Percentiles rank a stretch among this genome's conserved stretches.
Conservation (phyloP, 2,888 invertebrate genomes). For the Caenorhabditis macrosperma region DNA sequence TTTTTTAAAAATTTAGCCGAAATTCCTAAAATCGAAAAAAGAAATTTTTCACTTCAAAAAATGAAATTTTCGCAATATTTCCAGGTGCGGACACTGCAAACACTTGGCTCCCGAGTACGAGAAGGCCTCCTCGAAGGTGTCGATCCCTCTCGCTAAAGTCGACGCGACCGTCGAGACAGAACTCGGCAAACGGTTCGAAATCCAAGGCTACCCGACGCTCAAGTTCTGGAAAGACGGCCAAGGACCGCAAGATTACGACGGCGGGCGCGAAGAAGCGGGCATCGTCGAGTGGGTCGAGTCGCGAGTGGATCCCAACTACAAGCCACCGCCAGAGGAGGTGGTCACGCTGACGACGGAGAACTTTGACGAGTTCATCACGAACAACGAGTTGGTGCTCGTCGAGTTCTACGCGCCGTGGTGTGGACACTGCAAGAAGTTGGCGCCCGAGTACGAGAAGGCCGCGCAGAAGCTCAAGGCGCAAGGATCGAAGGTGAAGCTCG, state of each 20-base stretch:
- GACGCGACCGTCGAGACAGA: constrained; percentile 83
- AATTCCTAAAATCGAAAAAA: too few species aligned
- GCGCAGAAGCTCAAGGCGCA: constrained; percentile 80
- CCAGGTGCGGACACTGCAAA: constrained; percentile 82
- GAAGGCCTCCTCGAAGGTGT: constrained; percentile 81
- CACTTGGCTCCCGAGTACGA: constrained; percentile 82
- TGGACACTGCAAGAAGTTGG: constrained; percentile 82
- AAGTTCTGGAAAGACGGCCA: constrained; percentile 83
- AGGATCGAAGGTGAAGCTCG: constrained; percentile 79
- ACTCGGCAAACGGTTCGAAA: constrained; percentile 82
- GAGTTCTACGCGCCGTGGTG: constrained; percentile 84
- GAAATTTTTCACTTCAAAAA: neutral
- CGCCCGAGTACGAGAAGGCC: constrained; percentile 83
- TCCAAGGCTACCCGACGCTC: constrained; percentile 83
- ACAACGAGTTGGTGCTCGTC: constrained; percentile 82
- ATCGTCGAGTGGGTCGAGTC: constrained; percentile 83
- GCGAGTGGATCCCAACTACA: constrained; percentile 83
- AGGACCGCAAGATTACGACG: constrained; percentile 82
- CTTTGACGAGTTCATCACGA: constrained; percentile 82
- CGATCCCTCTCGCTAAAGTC: constrained; percentile 82
- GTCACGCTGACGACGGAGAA: constrained; percentile 82
- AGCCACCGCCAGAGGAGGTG: constrained; percentile 83
- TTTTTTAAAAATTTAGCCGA: too few species aligned
- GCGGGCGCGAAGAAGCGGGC: constrained; percentile 82
- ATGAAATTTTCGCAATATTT: neutral